A percentile compares a stretch with the other conserved stretches of the same genome.
Evolutionary conservation across 2,888 invertebrate species (phyloP).

Genomic region (Leptopterna dolabrata): DNA sequence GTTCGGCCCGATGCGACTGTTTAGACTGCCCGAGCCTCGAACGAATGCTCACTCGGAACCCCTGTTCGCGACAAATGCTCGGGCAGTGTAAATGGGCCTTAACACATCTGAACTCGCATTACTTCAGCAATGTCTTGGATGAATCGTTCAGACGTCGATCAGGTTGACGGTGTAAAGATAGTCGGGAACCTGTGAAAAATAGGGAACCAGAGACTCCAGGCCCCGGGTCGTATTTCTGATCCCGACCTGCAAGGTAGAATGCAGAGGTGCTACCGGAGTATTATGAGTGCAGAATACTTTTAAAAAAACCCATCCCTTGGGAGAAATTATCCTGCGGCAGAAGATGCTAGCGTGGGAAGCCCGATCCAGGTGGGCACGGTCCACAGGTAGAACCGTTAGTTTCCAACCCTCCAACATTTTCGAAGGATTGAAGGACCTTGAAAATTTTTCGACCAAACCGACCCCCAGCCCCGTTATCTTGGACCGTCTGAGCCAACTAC

Average conservation of each 20-base stretch:
- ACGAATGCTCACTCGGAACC: too few species aligned
- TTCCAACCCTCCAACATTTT: slow-evolving; percentile 1
- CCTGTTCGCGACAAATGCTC: too few species aligned
- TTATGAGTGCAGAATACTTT: neutral
- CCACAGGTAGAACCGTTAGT: slow-evolving; percentile 24
- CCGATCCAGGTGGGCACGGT: slow-evolving; percentile 14
- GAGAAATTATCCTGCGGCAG: neutral
- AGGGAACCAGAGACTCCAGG: neutral
- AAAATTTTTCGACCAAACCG: slow-evolving; percentile 12
- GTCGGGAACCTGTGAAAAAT: neutral
- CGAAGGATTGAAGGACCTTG: slow-evolving; percentile 25
- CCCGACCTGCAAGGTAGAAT: neutral
- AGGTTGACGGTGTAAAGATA: too few species aligned
- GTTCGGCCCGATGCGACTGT: too few species aligned
- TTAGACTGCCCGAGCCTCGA: too few species aligned
- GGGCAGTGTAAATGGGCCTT: too few species aligned
- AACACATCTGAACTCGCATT: too few species aligned
- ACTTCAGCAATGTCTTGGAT: too few species aligned
- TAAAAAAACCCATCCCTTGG: neutral
- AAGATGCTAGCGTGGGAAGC: slow-evolving; percentile 26
- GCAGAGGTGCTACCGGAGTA: neutral
- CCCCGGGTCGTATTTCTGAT: neutral
- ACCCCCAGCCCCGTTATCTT: slow-evolving; percentile 16
- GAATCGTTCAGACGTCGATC: too few species aligned
- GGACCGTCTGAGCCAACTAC: slow-evolving; percentile 27